Percentiles rank a stretch among this genome's conserved stretches.
Conservation (phyloP, 2,888 invertebrate species). For the Agonum fuliginosum region DNA sequence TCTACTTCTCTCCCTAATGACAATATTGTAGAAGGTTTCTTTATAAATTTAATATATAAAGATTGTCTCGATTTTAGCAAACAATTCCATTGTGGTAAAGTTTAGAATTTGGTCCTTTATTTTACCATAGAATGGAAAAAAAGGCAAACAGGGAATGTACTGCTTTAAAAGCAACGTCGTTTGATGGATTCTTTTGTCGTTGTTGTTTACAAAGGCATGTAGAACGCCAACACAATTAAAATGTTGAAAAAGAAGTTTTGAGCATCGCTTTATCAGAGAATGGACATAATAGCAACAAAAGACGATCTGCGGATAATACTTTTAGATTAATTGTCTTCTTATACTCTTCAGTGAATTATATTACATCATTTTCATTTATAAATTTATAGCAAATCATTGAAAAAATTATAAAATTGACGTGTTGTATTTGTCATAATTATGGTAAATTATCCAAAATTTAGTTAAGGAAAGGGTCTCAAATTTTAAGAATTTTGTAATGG, state of each 20-base stretch:
- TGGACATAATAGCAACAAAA: conserved; percentile 12
- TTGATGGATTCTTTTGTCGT: conserved; percentile 30
- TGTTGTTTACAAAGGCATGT: conserved; percentile 28
- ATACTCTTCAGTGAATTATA: not conserved
- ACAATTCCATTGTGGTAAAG: conserved; percentile 1
- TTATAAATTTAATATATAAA: not conserved
- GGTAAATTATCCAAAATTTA: no score
- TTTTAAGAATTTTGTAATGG: no score
- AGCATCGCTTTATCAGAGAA: not conserved
- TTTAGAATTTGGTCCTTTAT: conserved; percentile 19
- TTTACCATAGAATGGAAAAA: conserved; percentile 6
- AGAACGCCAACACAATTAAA: conserved; percentile 20
- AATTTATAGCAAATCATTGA: no score
- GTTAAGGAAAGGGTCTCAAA: no score
- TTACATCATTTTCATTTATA: no score
- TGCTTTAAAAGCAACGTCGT: conserved; percentile 26
- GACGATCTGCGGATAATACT: conserved; percentile 6
- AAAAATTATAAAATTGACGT: no score
- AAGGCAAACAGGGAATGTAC: conserved; percentile 13
- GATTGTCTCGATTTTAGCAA: not conserved
- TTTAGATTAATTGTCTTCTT: conserved; percentile 16
- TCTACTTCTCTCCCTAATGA: not conserved
- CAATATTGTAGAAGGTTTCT: not conserved
- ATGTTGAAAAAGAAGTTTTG: conserved; percentile 22
- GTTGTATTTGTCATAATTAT: no score